These are phyloP conservation scores for Discoglossus pictus DNA, from an alignment of 2,797 vertebrate genomes.

Conservation along the genomic window DNA sequence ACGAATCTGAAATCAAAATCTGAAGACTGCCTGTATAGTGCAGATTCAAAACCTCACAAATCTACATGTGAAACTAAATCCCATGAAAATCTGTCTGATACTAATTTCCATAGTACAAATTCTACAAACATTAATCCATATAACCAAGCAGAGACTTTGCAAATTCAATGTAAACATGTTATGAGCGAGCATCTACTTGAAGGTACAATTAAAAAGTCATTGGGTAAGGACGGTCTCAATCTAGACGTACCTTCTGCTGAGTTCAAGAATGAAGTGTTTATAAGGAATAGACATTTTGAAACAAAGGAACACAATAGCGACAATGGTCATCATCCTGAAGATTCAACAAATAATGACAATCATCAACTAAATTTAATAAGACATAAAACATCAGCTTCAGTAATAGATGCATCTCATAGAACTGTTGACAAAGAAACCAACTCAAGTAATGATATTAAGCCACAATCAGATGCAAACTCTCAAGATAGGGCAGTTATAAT, in stretches of 20 bases:
- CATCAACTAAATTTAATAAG: not conserved
- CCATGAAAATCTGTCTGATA: constrained; percentile 62
- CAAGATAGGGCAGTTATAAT: not conserved
- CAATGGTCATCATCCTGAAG: not conserved
- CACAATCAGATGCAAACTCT: constrained; percentile 1
- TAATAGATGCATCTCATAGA: not conserved
- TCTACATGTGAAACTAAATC: constrained; percentile 43
- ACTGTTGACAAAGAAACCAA: not conserved
- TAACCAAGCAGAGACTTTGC: too few relatives aligned
- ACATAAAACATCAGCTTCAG: not conserved
- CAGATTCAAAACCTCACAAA: constrained; percentile 30
- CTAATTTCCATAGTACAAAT: constrained; percentile 52
- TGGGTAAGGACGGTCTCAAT: not conserved
- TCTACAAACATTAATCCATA: too few relatives aligned
- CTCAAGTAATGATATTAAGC: not conserved
- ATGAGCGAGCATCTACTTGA: not conserved
- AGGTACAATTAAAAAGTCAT: not conserved
- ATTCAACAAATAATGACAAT: not conserved
- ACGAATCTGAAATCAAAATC: constrained; percentile 59
- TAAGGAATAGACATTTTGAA: constrained; percentile 7
- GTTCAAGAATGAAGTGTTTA: constrained; percentile 7
- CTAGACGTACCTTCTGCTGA: not conserved
- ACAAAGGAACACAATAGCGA: not conserved
- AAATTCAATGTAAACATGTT: not conserved
- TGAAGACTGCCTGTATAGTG: constrained; percentile 58